Percentiles rank a stretch among this genome's conserved stretches.
Evolutionary conservation across 1,140 invertebrate species (phyloP).

Genomic region (Diplogasteroides magnus): DNA sequence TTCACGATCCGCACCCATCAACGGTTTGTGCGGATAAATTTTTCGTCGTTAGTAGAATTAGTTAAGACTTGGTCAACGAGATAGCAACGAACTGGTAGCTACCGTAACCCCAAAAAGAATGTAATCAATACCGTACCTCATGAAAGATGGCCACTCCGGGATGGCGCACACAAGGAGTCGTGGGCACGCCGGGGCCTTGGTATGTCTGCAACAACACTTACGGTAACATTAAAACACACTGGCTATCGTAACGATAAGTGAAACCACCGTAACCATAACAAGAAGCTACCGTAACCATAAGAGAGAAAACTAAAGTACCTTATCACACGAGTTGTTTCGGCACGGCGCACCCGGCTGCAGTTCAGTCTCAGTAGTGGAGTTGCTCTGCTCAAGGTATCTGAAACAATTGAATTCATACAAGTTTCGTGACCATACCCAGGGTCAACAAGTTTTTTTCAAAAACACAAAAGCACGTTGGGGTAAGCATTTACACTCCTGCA

Average conservation of each 20-base stretch:
- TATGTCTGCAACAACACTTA: conserved; percentile 62
- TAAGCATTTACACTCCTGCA: no score
- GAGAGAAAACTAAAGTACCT: conserved; percentile 57
- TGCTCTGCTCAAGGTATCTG: background rate
- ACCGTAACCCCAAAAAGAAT: no score
- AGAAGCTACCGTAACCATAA: conserved; percentile 11
- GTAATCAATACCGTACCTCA: no score
- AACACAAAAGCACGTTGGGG: no score
- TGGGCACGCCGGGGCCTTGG: conserved; percentile 66
- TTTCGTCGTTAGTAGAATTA: no score
- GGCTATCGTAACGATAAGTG: conserved; percentile 7
- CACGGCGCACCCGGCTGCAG: conserved; percentile 73
- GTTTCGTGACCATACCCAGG: no score
- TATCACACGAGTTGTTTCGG: conserved; percentile 81
- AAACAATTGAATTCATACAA: background rate
- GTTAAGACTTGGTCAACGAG: no score
- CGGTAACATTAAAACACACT: no score
- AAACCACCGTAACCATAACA: conserved; percentile 36
- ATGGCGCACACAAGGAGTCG: conserved; percentile 73
- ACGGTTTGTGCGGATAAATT: no score
- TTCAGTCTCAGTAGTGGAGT: background rate
- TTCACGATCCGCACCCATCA: no score
- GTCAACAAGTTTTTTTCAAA: no score
- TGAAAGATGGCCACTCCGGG: conserved; percentile 88
- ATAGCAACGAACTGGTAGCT: no score